Evolutionary conservation across 2,888 invertebrate genomes (phyloP).

Genomic region (Hirtodrosophila cameraria): DNA sequence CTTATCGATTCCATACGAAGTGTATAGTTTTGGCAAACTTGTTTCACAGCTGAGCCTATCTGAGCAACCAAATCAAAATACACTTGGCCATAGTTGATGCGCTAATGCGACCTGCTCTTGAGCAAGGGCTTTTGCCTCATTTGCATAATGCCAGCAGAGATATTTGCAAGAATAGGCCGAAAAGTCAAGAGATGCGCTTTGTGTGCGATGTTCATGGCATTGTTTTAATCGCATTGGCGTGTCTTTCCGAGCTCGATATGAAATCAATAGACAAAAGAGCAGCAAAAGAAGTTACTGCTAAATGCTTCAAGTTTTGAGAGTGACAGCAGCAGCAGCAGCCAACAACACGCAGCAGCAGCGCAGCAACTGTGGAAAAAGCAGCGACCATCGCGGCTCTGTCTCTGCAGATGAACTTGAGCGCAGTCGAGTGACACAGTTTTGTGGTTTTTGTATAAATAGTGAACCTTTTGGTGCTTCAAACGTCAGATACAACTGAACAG

Average conservation of each 20-base stretch:
- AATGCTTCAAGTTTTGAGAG: slow-evolving; percentile 45
- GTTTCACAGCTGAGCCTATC: slow-evolving; percentile 36
- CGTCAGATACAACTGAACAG: slow-evolving; percentile 66
- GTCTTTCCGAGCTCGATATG: slow-evolving; percentile 61
- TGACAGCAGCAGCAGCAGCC: slow-evolving; percentile 22
- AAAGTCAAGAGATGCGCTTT: slow-evolving; percentile 57
- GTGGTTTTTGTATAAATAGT: slow-evolving; percentile 73
- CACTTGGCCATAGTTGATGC: slow-evolving; percentile 9
- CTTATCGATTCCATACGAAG: slow-evolving; percentile 27
- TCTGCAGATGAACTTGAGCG: slow-evolving; percentile 76
- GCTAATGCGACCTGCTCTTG: slow-evolving; percentile 40
- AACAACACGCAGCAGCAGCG: slow-evolving; percentile 25
- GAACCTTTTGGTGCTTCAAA: slow-evolving; percentile 57
- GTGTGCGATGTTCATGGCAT: slow-evolving; percentile 52
- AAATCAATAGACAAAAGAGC: slow-evolving; percentile 70
- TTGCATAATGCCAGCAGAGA: slow-evolving; percentile 59
- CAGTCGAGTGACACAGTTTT: slow-evolving; percentile 74
- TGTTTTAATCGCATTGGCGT: slow-evolving; percentile 62
- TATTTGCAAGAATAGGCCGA: slow-evolving; percentile 72
- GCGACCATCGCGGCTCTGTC: slow-evolving; percentile 51
- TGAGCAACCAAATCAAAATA: background rate
- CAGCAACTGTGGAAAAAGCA: slow-evolving; percentile 19
- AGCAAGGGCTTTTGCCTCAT: slow-evolving; percentile 50
- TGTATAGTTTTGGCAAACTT: slow-evolving; percentile 17
- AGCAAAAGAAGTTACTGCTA: slow-evolving; percentile 68